Percentiles rank a stretch among this genome's conserved stretches.
Evolutionary conservation across 2,797 vertebrate genomes (phyloP).

Genomic region (Cottoperca gobio): DNA sequence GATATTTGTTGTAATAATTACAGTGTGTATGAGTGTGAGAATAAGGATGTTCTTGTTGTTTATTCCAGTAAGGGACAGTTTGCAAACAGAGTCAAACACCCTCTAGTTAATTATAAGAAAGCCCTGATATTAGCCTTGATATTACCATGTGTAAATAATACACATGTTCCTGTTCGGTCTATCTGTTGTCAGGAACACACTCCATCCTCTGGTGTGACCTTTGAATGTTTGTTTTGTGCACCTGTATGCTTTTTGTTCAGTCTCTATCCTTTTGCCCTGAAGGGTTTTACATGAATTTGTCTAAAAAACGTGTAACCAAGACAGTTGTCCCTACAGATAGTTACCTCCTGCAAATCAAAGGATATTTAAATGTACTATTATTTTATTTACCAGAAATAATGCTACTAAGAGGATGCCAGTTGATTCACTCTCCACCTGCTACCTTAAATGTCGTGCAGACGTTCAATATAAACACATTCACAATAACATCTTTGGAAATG

Average conservation of each 20-base stretch:
- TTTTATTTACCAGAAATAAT: background rate
- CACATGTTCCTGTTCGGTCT: background rate
- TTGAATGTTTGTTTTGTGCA: slow-evolving; percentile 11
- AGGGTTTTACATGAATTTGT: background rate
- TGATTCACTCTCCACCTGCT: background rate
- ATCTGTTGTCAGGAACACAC: too few species aligned
- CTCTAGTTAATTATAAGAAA: background rate
- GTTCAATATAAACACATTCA: background rate
- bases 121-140: background rate
- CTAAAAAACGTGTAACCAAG: background rate
- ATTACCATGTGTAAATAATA: background rate
- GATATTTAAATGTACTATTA: background rate
- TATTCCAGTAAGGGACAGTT: background rate
- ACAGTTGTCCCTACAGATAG: background rate
- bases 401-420: background rate
- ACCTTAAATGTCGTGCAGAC: background rate
- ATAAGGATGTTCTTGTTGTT: background rate
- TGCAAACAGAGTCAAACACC: background rate
- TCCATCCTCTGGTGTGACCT: too few species aligned
- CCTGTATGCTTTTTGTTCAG: background rate
- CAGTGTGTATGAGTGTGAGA: background rate
- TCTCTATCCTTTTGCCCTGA: background rate
- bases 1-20: background rate
- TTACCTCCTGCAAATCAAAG: background rate
- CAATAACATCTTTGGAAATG: background rate